Percentiles rank a stretch among this genome's conserved stretches.
Evolutionary conservation across 1,140 invertebrate genomes (phyloP).

Genomic region (Pomacea maculata): DNA sequence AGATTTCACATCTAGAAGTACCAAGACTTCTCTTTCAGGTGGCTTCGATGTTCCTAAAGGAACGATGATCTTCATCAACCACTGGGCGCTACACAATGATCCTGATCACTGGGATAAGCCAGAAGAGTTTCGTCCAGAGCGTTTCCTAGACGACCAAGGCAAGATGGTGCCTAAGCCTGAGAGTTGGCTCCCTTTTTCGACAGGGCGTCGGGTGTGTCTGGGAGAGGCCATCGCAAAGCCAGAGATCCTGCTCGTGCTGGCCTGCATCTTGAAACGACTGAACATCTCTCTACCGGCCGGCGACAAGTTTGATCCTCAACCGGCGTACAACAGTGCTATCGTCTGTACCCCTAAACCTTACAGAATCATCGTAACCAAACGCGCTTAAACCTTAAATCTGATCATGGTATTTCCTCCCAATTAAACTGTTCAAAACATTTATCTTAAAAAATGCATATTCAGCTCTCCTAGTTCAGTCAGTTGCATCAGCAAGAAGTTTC

Average conservation of each 20-base stretch:
- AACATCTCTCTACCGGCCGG: conserved; percentile 9
- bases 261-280: conserved; percentile 25
- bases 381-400: neutral
- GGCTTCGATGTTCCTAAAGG: conserved; percentile 74
- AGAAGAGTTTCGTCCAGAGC: conserved; percentile 78
- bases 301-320: neutral
- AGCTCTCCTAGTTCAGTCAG: too few relatives aligned
- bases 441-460: too few relatives aligned
- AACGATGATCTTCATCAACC: conserved; percentile 85
- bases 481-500: too few relatives aligned
- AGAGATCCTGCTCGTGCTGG: conserved; percentile 49
- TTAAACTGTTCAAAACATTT: too few relatives aligned
- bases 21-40: conserved; percentile 19
- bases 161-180: conserved; percentile 34
- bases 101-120: conserved; percentile 77
- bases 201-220: conserved; percentile 77
- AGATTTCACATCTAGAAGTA: neutral
- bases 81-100: conserved; percentile 79
- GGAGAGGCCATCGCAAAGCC: conserved; percentile 79
- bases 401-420: too few relatives aligned
- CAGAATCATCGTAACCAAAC: neutral
- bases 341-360: neutral
- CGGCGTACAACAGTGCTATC: neutral
- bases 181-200: conserved; percentile 37
- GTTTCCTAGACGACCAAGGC: conserved; percentile 53